A percentile compares a stretch with the other conserved stretches of the same genome.
These are phyloP conservation scores for Bergia puertoricense DNA, from an alignment of 92 coral and sea anemone species.

Conservation along the genomic window DNA sequence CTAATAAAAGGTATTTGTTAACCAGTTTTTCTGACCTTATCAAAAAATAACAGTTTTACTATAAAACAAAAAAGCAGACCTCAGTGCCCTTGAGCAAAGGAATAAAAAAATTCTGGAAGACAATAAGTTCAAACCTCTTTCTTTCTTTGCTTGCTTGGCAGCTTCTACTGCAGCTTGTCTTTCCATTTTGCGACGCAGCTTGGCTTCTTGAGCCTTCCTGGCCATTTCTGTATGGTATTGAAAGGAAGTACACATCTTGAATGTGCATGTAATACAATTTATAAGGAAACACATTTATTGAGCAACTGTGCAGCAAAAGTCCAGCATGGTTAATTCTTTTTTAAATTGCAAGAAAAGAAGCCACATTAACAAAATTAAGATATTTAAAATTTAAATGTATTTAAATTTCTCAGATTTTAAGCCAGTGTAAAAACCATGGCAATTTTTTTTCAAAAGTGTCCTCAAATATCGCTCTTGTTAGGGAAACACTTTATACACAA, in stretches of 20 bases:
- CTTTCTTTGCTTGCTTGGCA: constrained; percentile 72
- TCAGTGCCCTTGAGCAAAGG: not conserved
- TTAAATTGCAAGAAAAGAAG: too few relatives aligned
- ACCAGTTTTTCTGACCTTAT: too few relatives aligned
- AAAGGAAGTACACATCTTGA: not conserved
- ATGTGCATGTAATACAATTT: constrained; percentile 7
- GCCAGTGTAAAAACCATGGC: too few relatives aligned
- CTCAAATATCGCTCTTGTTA: too few relatives aligned
- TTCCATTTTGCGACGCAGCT: constrained; percentile 70
- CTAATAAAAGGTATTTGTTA: too few relatives aligned
- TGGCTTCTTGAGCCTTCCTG: constrained; percentile 76
- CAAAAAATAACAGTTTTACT: too few relatives aligned
- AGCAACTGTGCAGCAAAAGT: not conserved
- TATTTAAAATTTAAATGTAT: too few relatives aligned
- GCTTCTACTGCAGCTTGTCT: constrained; percentile 83
- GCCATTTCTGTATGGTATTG: constrained; percentile 63
- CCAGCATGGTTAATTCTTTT: too few relatives aligned
- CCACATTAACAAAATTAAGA: too few relatives aligned
- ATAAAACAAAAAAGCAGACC: not conserved
- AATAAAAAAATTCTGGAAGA: not conserved
- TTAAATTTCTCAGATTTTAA: too few relatives aligned
- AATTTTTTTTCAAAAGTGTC: too few relatives aligned
- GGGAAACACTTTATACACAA: too few relatives aligned
- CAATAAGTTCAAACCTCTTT: constrained; percentile 58
- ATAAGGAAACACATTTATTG: not conserved